These are phyloP conservation scores for Melipona beecheii DNA, from an alignment of 2,888 invertebrate species.

Conservation along the genomic window DNA sequence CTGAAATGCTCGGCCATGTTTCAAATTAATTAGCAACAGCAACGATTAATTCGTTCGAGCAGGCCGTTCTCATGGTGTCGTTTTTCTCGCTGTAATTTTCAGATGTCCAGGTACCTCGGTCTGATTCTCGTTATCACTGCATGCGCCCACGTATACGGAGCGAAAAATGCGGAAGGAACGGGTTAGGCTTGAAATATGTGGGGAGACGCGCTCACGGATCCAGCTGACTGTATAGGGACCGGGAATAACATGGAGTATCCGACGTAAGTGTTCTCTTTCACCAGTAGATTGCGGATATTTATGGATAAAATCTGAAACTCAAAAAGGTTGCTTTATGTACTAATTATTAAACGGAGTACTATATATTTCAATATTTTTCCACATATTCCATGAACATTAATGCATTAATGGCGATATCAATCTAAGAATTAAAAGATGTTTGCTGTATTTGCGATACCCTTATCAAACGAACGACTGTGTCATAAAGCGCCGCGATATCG, in stretches of 20 bases:
- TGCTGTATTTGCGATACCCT: conserved; percentile 19
- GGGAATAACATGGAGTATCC: conserved; percentile 93
- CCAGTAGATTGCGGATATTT: too few species aligned
- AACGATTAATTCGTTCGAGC: neutral
- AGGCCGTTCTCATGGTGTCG: neutral
- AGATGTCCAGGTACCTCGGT: conserved; percentile 78
- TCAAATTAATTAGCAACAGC: neutral
- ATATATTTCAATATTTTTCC: too few species aligned
- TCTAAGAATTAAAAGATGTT: conserved; percentile 18
- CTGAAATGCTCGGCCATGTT: neutral
- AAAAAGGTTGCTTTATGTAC: too few species aligned
- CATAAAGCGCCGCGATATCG: conserved; percentile 92
- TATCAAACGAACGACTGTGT: conserved; percentile 74
- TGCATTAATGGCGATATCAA: too few species aligned
- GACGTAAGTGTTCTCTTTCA: conserved; percentile 86
- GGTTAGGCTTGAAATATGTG: conserved; percentile 92
- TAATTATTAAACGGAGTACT: neutral
- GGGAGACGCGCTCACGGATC: conserved; percentile 93
- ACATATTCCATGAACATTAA: too few species aligned
- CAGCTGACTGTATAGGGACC: conserved; percentile 92
- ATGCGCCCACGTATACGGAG: conserved; percentile 64
- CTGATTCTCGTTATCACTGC: conserved; percentile 73
- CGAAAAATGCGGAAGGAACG: conserved; percentile 86
- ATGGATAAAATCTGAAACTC: too few species aligned
- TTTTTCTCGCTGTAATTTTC: conserved; percentile 54